Conservation (phyloP, 2,797 vertebrate genomes). For the Neosilurus mollespiculum region DNA sequence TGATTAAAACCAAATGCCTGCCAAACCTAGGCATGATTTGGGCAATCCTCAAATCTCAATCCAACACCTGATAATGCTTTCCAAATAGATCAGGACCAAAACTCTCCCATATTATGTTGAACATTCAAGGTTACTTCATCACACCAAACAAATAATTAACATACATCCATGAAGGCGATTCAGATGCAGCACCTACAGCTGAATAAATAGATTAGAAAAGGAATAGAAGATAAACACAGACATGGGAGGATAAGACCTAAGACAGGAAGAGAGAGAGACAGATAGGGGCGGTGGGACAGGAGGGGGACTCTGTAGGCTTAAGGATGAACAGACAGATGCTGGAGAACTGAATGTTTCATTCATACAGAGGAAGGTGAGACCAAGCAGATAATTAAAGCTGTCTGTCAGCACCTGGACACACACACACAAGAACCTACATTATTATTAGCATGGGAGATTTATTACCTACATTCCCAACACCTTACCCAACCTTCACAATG, state of each 20-base stretch:
- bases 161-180: background rate
- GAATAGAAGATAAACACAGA: background rate
- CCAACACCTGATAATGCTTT: background rate
- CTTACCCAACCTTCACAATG: constrained; percentile 5
- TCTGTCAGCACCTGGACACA: constrained; percentile 36
- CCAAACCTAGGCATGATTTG: background rate
- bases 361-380: constrained; percentile 33
- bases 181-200: background rate
- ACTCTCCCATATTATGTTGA: background rate
- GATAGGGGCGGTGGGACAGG: background rate
- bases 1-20: constrained; percentile 9
- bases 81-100: background rate
- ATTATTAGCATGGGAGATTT: no score
- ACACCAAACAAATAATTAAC: background rate
- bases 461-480: background rate
- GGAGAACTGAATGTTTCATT: constrained; percentile 22
- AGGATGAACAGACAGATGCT: constrained; percentile 14
- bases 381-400: constrained; percentile 32
- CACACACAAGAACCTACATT: constrained; percentile 6
- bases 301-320: background rate
- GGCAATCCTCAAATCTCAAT: background rate
- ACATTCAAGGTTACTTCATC: background rate
- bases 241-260: background rate
- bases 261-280: constrained; percentile 21
- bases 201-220: background rate